These are phyloP conservation scores for Drosophila bunnanda DNA, from an alignment of 2,888 invertebrate genomes.

Conservation along the genomic window DNA sequence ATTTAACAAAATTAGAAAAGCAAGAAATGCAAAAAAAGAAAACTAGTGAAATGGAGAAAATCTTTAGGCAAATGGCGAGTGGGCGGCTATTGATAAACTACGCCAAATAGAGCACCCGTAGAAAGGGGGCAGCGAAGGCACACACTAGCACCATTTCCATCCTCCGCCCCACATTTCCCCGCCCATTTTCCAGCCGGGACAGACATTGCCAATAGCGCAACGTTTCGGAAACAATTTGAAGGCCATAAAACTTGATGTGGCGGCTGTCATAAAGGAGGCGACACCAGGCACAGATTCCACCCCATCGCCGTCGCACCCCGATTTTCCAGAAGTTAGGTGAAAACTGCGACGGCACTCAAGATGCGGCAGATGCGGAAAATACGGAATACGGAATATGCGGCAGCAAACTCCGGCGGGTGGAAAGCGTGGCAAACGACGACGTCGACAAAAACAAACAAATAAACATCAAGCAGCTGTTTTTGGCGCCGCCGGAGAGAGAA, in stretches of 20 bases:
- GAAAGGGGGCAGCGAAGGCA: not conserved
- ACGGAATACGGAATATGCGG: slow-evolving; percentile 20
- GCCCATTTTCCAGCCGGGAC: slow-evolving; percentile 23
- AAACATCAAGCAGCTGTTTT: slow-evolving; percentile 79
- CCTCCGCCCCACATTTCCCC: not conserved
- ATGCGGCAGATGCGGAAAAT: slow-evolving; percentile 39
- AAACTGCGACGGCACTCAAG: slow-evolving; percentile 47
- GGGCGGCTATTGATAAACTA: slow-evolving; percentile 71
- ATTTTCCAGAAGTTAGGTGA: slow-evolving; percentile 52
- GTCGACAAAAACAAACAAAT: slow-evolving; percentile 68
- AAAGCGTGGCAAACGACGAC: slow-evolving; percentile 31
- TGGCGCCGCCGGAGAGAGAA: slow-evolving; percentile 47
- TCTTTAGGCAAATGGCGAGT: slow-evolving; percentile 53
- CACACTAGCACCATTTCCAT: slow-evolving; percentile 25
- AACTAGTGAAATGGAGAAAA: slow-evolving; percentile 72
- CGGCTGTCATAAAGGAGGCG: slow-evolving; percentile 67
- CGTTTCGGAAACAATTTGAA: slow-evolving; percentile 80
- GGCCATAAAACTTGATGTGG: slow-evolving; percentile 80
- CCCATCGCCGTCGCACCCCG: slow-evolving; percentile 7
- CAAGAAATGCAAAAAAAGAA: slow-evolving; percentile 52
- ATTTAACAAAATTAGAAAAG: slow-evolving; percentile 40
- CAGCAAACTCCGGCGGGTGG: slow-evolving; percentile 21
- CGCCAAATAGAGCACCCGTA: slow-evolving; percentile 38
- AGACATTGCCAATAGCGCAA: slow-evolving; percentile 50
- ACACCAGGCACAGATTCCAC: slow-evolving; percentile 41